Percentiles rank a stretch among this genome's conserved stretches.
These are phyloP conservation scores for Zhuqinia jingwanae DNA, from an alignment of 2,888 invertebrate species.

Conservation along the genomic window DNA sequence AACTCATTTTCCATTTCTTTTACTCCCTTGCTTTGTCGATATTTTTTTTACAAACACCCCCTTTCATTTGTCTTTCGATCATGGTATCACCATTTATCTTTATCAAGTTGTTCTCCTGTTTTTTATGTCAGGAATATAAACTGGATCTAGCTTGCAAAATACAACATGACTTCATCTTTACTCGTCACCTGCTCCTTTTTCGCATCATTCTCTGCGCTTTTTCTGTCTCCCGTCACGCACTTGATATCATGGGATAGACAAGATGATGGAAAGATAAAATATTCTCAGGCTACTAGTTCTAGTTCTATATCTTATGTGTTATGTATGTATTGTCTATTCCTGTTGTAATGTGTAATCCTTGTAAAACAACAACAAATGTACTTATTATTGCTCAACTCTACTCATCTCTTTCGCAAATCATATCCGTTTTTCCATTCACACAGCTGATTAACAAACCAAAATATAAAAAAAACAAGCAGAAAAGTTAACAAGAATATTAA, in stretches of 20 bases:
- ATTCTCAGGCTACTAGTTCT: no score
- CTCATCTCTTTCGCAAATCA: background rate
- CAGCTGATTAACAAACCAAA: slow-evolving; percentile 58
- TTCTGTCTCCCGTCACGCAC: slow-evolving; percentile 22
- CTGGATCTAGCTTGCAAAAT: slow-evolving; percentile 38
- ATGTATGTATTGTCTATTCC: no score
- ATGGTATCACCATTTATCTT: no score
- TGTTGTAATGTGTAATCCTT: no score
- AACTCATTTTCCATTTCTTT: no score
- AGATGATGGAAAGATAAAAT: no score
- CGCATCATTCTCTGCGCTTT: background rate
- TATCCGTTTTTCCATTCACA: slow-evolving; percentile 46
- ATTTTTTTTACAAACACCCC: no score
- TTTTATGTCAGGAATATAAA: slow-evolving; percentile 11
- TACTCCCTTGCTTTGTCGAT: no score
- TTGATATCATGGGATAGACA: no score
- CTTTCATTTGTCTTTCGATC: no score
- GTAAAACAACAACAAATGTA: no score
- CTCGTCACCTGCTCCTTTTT: slow-evolving; percentile 34
- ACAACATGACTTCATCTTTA: background rate
- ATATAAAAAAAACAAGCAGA: background rate
- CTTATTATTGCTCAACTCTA: slow-evolving; percentile 19
- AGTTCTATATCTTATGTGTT: no score
- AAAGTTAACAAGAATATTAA: background rate
- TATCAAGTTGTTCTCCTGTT: slow-evolving; percentile 33